Base-by-base conservation (phyloP, 2,797 vertebrate genomes). In the Cynodonichthys magdalenae region DNA sequence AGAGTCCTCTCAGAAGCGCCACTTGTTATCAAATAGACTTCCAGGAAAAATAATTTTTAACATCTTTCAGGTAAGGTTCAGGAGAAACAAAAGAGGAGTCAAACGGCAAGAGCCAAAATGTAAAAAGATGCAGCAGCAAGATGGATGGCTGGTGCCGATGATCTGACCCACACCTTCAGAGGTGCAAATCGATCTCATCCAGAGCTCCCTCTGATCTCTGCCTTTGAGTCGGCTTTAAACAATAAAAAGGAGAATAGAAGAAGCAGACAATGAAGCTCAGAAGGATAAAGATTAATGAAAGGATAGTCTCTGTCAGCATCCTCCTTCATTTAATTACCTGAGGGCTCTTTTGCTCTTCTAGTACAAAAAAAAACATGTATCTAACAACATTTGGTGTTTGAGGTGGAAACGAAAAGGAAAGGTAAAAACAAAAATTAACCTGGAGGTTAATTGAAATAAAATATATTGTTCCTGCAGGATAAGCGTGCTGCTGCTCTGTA, bases 131-230 rank as follows among this genome's bases (percentile, higher is more conserved):
- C 69, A 70, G 81, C 72, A 69, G 34, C 11, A 69, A 82, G 77
- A 84, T 79, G 68, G 84, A 85, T 82, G 71, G 57, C 63, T 66
- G 64, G 31, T 29, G 69, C 71, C 68, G 71, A 64, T 71, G 65
- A 63, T 83, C 58, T 73, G 71, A 85, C 76, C 65, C 62, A 63
- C 65, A 77, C 48, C 66, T 68, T 66, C 70, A 82, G 77, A 84
- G 82, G 77, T 83, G 54, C 57, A 82, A 83, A 88, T 89, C 83
- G 75, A 80, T 88, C 79, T 58, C 59, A 69, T 74, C 53, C 64
- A 31, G 8, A 65, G 78, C 65, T 78, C 59, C 46, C 9, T 62
- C 46, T 81, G 82, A 87, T 80, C 75, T 88, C 82, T 66, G 81
- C 83, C 79, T 88, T 85, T 78, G 51, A 75, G 71, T 75, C 66